Conservation (phyloP, 2,797 vertebrate species). For the Melanotaenia maccullochi region DNA sequence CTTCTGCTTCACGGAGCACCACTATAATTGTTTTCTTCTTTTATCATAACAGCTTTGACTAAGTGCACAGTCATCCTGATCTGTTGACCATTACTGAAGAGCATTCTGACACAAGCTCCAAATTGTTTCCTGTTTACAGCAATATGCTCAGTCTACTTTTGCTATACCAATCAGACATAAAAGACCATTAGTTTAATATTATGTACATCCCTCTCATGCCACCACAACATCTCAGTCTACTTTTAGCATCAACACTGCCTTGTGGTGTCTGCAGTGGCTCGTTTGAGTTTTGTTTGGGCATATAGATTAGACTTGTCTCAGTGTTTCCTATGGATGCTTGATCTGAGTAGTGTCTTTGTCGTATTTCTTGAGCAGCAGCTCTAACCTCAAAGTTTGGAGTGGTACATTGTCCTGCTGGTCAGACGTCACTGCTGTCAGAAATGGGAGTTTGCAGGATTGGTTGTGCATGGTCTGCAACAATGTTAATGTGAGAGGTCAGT, state of each 20-base stretch:
- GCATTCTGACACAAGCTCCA: slow-evolving; percentile 25
- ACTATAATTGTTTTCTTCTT: slow-evolving; percentile 36
- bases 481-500: background rate
- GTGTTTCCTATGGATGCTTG: background rate
- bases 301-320: background rate
- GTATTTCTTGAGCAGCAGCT: background rate
- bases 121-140: slow-evolving; percentile 28
- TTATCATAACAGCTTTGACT: slow-evolving; percentile 43
- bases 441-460: background rate
- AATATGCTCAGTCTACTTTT: slow-evolving; percentile 8
- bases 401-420: background rate
- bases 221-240: background rate
- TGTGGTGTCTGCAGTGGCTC: slow-evolving; percentile 2
- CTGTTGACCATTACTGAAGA: slow-evolving; percentile 38
- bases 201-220: background rate
- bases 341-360: background rate
- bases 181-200: background rate
- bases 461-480: background rate
- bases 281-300: background rate
- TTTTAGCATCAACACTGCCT: background rate
- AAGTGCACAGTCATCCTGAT: slow-evolving; percentile 57
- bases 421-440: background rate
- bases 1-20: slow-evolving; percentile 25
- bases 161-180: background rate
- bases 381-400: background rate